Evolutionary conservation across 1,140 invertebrate species (phyloP), one percentile per base, ranked within the genome.

Genomic region (Procambarus virginalis): DNA sequence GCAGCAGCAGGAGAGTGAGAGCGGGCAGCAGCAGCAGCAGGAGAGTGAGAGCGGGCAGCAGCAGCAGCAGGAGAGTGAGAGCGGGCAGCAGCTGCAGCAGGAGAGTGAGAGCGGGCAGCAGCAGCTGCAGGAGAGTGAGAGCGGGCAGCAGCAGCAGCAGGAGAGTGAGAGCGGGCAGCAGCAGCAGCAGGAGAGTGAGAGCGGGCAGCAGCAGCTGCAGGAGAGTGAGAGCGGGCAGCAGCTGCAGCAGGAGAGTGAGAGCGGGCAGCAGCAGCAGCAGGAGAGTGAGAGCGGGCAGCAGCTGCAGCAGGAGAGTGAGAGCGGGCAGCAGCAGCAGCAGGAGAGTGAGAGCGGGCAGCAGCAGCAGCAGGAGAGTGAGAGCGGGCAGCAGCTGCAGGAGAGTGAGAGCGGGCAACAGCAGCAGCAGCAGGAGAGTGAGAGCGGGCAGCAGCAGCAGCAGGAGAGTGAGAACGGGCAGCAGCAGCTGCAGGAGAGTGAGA

Each of bases 381-480:
- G 60, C 12, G 60, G 60, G 10, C 4, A 70, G n/a, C n/a, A n/a
- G 17, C 68, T 45, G 68, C 68, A 70, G 34, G 34, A 34, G 68
- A 70, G 68, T 34, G 9, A 22, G n/a, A 22, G 68, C 20, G n/a
- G 22, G n/a, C n/a, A n/a, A n/a, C n/a, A n/a, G 17, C 10, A 34
- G 10, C 68, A 73, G 22, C 22, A 73, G 75, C 75, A 76, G 70
- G 75, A 48, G 46, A 5, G n/a, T n/a, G 49, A n/a, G 75, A 17
- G 34, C 2, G 46, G 34, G 76, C 45, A 78, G 76, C 60, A 49
- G 76, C 68, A 73, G 64, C 17, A 76, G 64, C 64, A 68, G 34
- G 70, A 81, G 80, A 22, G 80, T 22, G 80, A 68, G 80, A 82
- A 58, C n/a, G 80, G 51, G 80, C 60, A 58, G 55, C 64, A 68